Evolutionary conservation across 1,140 invertebrate genomes (phyloP).

Genomic region (Neodiprion virginianus): DNA sequence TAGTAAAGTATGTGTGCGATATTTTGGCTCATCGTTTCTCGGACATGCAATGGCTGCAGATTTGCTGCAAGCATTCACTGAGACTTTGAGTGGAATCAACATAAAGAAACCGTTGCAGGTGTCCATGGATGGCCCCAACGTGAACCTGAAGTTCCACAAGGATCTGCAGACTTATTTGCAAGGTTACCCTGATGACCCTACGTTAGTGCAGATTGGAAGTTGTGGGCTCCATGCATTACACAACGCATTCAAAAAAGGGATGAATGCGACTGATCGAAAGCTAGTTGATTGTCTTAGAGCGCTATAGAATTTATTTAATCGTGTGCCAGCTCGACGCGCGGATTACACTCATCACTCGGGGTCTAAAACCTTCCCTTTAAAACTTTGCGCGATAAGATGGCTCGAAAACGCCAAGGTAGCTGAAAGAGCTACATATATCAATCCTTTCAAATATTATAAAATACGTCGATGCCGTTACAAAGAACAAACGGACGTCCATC

Average conservation of each 20-base stretch:
- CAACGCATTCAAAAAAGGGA: constrained; percentile 29
- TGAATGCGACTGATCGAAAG: neutral
- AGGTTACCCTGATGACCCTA: constrained; percentile 19
- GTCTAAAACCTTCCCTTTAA: constrained; percentile 17
- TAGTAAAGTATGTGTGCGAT: constrained; percentile 24
- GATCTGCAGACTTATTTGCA: constrained; percentile 11
- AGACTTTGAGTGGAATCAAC: constrained; percentile 12
- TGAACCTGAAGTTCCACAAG: constrained; percentile 19
- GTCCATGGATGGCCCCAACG: constrained; percentile 24
- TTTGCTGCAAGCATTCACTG: constrained; percentile 22
- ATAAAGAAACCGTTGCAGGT: constrained; percentile 18
- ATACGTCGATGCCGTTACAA: constrained; percentile 18
- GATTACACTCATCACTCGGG: constrained; percentile 19
- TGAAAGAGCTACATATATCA: constrained; percentile 20
- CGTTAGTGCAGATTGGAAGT: constrained; percentile 25
- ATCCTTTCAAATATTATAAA: constrained; percentile 17
- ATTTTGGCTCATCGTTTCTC: constrained; percentile 26
- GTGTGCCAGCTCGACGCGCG: constrained; percentile 16
- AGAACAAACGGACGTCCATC: neutral
- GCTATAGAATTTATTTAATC: constrained; percentile 23
- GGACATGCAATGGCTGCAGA: constrained; percentile 10
- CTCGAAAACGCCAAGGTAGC: constrained; percentile 22
- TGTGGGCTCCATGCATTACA: constrained; percentile 32
- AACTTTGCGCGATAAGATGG: constrained; percentile 25
- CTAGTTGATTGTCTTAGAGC: constrained; percentile 16